Evolutionary conservation across 1,140 invertebrate species (phyloP), one percentile per base, ranked within the genome.

Genomic region (Drusus annulatus): DNA sequence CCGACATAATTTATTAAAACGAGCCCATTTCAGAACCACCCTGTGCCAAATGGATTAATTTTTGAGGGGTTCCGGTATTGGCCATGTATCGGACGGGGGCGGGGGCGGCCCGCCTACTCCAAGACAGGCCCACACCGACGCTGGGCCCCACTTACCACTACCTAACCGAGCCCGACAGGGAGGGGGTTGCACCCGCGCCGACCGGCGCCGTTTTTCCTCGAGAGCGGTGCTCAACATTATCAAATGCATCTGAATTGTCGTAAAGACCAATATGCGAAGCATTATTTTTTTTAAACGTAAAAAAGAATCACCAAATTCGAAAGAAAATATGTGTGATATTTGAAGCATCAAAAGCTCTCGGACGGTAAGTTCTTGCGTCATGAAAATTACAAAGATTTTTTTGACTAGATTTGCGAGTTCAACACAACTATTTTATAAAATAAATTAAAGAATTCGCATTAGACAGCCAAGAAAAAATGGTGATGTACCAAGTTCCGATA

Each of bases 41-140:
- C 68, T 50, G 36, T 71, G 68, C 6, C 7, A 16, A 28, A n/a
- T 13, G 62, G n/a, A 36, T 65, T 65, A 28, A 28, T 60, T 45
- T 60, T 65, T 31, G 45, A 50, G 23, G 31, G 45, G 68, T 71
- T 50, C 45, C 68, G 10, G 68, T 71, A 71, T 56, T 58, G 73
- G 73, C 36, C 73, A 10, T 21, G 56, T 58, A 75, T 58, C 73
- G 73, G 52, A 16, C 25, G 23, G 25, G 15, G 28, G 45, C 17
- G 73, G 52, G 15, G 28, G 45, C 17, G 73, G 73, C 51, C 16
- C 25, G 52, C n/a, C 36, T 45, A 45, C 36, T 45, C 52, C 52
- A 58, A 75, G 52, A 75, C 73, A 58, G 52, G 28, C 21, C 73
- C 52, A 25, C 25, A 31, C n/a, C 21, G 79, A 71, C 56, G 25